Evolutionary conservation across 2,888 invertebrate species (phyloP).

Genomic region (Synanthedon formicaeformis): DNA sequence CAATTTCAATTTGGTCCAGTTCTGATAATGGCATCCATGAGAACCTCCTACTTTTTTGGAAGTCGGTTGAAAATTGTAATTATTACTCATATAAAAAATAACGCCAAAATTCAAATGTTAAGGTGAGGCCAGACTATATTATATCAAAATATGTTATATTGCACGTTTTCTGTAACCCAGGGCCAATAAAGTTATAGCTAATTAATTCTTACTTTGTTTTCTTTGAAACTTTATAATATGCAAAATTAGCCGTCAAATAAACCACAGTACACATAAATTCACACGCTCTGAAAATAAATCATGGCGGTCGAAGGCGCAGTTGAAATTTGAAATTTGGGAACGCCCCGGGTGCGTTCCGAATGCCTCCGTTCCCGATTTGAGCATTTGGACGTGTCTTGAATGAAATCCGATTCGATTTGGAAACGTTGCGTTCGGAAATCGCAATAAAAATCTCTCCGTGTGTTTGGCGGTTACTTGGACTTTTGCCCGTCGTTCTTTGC

Average conservation of each 20-base stretch:
- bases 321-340: constrained; percentile 19
- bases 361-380: constrained; percentile 22
- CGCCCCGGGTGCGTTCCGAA: constrained; percentile 22
- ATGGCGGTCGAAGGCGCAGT: constrained; percentile 12
- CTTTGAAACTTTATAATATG: not conserved
- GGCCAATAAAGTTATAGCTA: no score
- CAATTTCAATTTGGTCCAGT: no score
- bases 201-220: not conserved
- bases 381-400: constrained; percentile 26
- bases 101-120: no score
- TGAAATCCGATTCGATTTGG: constrained; percentile 3
- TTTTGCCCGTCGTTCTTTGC: not conserved
- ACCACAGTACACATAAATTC: not conserved
- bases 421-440: not conserved
- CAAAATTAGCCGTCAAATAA: not conserved
- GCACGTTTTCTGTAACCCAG: no score
- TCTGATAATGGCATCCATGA: no score
- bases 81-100: no score
- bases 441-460: not conserved
- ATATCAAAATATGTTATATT: no score
- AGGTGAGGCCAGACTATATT: no score
- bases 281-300: constrained; percentile 11
- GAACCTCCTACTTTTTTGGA: no score
- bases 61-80: no score
- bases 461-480: not conserved